Evolutionary conservation across 2,113 vertebrate species (phyloP).

Genomic region (Notothenia coriiceps): DNA sequence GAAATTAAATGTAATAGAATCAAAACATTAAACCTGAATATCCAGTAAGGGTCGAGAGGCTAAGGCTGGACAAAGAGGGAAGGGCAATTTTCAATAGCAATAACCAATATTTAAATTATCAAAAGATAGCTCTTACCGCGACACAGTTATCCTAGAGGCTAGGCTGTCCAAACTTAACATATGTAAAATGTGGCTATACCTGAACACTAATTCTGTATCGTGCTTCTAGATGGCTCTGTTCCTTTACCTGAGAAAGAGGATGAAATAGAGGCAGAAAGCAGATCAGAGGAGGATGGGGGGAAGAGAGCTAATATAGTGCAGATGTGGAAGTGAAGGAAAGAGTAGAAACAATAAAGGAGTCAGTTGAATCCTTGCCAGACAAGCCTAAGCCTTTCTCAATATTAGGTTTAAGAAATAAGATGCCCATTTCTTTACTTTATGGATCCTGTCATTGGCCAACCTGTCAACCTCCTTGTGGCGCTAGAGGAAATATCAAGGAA

Average conservation of each 20-base stretch:
- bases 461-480: too few relatives aligned
- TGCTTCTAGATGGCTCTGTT: background rate
- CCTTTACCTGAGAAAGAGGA: background rate
- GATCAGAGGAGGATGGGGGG: background rate
- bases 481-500: too few relatives aligned
- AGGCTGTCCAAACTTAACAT: background rate
- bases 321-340: background rate
- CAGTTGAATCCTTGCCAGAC: background rate
- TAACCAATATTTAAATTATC: too few relatives aligned
- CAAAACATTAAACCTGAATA: too few relatives aligned
- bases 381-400: background rate
- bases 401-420: background rate
- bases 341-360: background rate
- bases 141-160: background rate
- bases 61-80: too few relatives aligned
- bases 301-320: background rate
- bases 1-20: too few relatives aligned
- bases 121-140: too few relatives aligned
- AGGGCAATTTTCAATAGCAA: too few relatives aligned
- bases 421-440: background rate
- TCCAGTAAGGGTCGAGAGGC: too few relatives aligned
- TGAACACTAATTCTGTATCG: background rate
- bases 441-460: too few relatives aligned
- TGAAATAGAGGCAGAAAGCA: background rate
- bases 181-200: background rate